Evolutionary conservation across 2,113 vertebrate species (phyloP).

Genomic region (Chaenocephalus aceratus): DNA sequence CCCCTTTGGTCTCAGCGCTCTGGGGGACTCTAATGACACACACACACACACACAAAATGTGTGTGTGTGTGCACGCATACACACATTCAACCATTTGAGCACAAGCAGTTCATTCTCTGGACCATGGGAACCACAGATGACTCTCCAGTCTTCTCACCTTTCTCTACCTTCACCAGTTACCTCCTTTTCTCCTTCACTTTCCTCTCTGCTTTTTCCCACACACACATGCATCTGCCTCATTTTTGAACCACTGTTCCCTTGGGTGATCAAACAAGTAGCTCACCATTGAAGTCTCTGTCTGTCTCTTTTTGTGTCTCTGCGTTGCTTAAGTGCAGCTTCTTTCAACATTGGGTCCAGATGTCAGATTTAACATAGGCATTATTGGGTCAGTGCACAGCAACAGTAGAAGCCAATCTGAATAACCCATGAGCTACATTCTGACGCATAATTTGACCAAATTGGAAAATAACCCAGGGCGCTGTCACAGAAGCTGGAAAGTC

Average conservation of each 20-base stretch:
- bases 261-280: constrained; percentile 46
- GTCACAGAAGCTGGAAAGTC: constrained; percentile 8
- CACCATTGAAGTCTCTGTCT: constrained; percentile 2
- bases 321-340: constrained; percentile 27
- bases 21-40: constrained; percentile 64
- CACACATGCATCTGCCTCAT: constrained; percentile 25
- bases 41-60: constrained; percentile 41
- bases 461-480: not conserved
- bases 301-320: constrained; percentile 17
- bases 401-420: constrained; percentile 30
- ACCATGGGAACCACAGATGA: constrained; percentile 81
- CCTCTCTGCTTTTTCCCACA: constrained; percentile 15
- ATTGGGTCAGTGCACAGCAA: constrained; percentile 13
- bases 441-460: constrained; percentile 17
- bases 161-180: constrained; percentile 51
- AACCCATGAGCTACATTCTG: constrained; percentile 18
- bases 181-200: constrained; percentile 46
- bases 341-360: constrained; percentile 41
- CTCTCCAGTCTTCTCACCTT: constrained; percentile 59
- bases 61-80: constrained; percentile 18
- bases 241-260: constrained; percentile 11
- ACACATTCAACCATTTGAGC: constrained; percentile 70
- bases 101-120: constrained; percentile 81
- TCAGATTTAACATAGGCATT: constrained; percentile 19
- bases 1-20: constrained; percentile 76